Base-by-base conservation (phyloP, 2,797 vertebrate genomes). In the Hapalemur alaotrensis region DNA sequence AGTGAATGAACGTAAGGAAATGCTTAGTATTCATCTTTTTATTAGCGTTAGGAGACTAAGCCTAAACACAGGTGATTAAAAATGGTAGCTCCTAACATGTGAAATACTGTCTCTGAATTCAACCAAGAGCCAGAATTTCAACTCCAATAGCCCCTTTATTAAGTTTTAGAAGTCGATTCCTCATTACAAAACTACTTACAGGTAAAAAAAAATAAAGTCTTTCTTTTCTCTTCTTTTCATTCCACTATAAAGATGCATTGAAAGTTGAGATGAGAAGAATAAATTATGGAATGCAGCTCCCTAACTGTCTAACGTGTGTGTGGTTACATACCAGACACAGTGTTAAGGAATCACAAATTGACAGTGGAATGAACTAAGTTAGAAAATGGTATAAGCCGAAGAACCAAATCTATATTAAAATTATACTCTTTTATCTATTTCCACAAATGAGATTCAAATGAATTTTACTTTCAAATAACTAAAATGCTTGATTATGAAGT, bases 401-500 rank as follows among this genome's bases (percentile, higher is more conserved):
- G 23, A 93, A 67, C 1, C 15, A 69, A 88, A 94, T 46, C 35
- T 76, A n/a, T 78, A 78, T 80, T 91, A 86, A 83, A 92, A 89
- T 86, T 67, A 91, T 15, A 82, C 46, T 73, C 5, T 61, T 92
- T 82, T 41, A 75, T 54, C 78, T 80, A 61, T 65, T 92, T 93
- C 65, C 22, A 87, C n/a, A 96, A 96, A 70, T 76, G 54, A 92
- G 32, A 94, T 38, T 80, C 48, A 65, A 95, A 90, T 35, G 90
- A 20, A 96, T 76, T 90, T 85, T 93, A 86, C 38, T 32, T 50
- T 89, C 65, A 89, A 73, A 87, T 76, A 90, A 89, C 32, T 28
- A 17, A 95, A 86, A 93, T 79, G 50, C 75, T 89, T 91, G 30
- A 82, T 73, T 93, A 85, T 88, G 35, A 95, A 95, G 30, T 89